Evolutionary conservation across 2,888 invertebrate genomes (phyloP).

Genomic region (Crossocerus cetratus): DNA sequence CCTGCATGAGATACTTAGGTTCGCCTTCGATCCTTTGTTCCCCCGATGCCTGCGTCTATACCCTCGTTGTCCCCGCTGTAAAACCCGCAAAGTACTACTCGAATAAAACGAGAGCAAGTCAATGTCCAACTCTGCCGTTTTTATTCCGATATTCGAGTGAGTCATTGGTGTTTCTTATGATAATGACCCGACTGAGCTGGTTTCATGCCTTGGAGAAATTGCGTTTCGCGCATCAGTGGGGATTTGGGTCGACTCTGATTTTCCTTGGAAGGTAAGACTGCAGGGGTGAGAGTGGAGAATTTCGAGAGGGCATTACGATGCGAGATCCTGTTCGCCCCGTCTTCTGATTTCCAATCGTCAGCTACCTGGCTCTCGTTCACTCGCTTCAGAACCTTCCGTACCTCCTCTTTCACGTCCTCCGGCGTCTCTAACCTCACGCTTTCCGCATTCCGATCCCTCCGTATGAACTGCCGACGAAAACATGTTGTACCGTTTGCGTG

Average conservation of each 20-base stretch:
- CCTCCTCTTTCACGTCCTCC: conserved; percentile 66
- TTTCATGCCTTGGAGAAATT: neutral
- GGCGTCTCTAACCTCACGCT: conserved; percentile 69
- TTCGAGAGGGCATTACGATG: conserved; percentile 33
- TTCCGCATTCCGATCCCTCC: conserved; percentile 68
- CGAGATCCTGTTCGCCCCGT: neutral
- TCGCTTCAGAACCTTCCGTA: conserved; percentile 52
- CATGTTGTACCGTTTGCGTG: neutral
- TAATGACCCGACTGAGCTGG: too few species aligned
- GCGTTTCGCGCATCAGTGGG: conserved; percentile 6
- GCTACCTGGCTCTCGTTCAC: conserved; percentile 6
- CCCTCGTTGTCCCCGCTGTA: too few species aligned
- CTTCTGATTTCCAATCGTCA: neutral
- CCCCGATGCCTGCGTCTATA: too few species aligned
- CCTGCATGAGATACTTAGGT: too few species aligned
- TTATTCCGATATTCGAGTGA: too few species aligned
- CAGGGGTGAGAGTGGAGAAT: conserved; percentile 16
- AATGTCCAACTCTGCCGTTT: too few species aligned
- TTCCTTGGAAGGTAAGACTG: neutral
- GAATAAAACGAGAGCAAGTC: too few species aligned
- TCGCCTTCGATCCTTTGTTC: too few species aligned
- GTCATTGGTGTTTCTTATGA: too few species aligned
- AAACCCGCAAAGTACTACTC: too few species aligned
- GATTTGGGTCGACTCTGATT: conserved; percentile 9
- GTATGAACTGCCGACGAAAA: conserved; percentile 58